Conservation (phyloP, 2,113 vertebrate genomes). For the Triplophysa dalaica region DNA sequence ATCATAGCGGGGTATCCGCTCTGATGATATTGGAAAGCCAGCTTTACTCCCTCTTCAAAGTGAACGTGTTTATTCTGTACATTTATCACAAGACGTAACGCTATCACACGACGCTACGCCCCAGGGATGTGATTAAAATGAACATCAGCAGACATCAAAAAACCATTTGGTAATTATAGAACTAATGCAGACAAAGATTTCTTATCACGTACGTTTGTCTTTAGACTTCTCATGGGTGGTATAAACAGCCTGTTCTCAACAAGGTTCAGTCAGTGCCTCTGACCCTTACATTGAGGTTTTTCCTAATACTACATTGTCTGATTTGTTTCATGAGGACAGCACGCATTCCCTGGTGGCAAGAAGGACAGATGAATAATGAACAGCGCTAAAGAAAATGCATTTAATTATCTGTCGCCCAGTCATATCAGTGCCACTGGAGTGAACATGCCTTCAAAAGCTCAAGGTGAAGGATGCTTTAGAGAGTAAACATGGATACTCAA, state of each 20-base stretch:
- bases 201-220: not conserved
- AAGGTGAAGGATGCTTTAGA: conserved; percentile 26
- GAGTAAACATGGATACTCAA: not conserved
- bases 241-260: conserved; percentile 5
- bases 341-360: conserved; percentile 1
- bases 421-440: conserved; percentile 16
- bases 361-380: conserved; percentile 5
- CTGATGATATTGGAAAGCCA: conserved; percentile 12
- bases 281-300: not conserved
- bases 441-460: conserved; percentile 22
- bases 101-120: not conserved
- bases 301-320: not conserved
- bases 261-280: not conserved
- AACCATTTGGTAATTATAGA: conserved; percentile 8
- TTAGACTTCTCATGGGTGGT: conserved; percentile 19
- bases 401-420: conserved; percentile 32
- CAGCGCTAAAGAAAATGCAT: conserved; percentile 15
- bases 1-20: conserved; percentile 25
- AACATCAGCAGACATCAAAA: conserved; percentile 26
- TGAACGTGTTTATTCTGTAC: conserved; percentile 41
- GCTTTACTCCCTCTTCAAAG: conserved; percentile 15
- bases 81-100: not conserved
- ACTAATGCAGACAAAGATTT: conserved; percentile 12
- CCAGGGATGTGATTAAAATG: not conserved
- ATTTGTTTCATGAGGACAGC: not conserved